Base-by-base conservation (phyloP, 35 echinoderm and acorn worm species). In the Acanthaster planci region DNA sequence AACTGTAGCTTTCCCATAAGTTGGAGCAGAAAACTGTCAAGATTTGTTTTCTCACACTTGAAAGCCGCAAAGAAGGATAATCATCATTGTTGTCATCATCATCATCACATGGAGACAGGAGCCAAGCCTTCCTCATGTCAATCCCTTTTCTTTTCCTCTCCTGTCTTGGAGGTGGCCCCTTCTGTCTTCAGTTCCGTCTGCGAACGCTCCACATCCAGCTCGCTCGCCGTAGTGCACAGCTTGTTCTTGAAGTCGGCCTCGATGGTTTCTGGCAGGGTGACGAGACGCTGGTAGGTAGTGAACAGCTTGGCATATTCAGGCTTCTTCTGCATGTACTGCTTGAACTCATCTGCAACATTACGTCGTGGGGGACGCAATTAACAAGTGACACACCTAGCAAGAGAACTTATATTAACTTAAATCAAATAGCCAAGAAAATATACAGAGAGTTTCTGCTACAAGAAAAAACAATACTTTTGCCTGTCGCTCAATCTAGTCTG, bases 281-380 rank as follows among this genome's bases (percentile, higher is more conserved):
- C 54, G 7, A 30, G 81, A 17, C 32, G 21, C 79, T 81, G 79
- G 42, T 81, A 81, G 27, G 53, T 82, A 0, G 80, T 90, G 50
- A 97, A 97, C 7, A 97, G 87, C n/a, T 67, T 58, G 35, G 91
- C 87, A 31, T 97, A 97, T 60, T 97, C 95, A 7, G 95, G 95
- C 78, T 93, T 97, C 75, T 97, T 90, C 76, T 89, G 85, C 22
- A 91, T 88, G 39, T 93, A 97, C 0, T 78, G 76, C 76, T 85
- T 93, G 52, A 97, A 97, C 53, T 87, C 91, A 60, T 93, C 95
- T 97, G 81, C 10, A 55, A 56, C 36, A 38, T 37, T 77, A 90
- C 0, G 30, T 50, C 1, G 22, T 15, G 39, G 42, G 31, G 42
- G 42, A 12, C 12, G n/a, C n/a, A n/a, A n/a, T n/a, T n/a, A n/a